Percentiles rank a stretch among this genome's conserved stretches.
phyloP scores from a whole-genome alignment of 2,113 vertebrate species.

The Caracal caracal region DNA sequence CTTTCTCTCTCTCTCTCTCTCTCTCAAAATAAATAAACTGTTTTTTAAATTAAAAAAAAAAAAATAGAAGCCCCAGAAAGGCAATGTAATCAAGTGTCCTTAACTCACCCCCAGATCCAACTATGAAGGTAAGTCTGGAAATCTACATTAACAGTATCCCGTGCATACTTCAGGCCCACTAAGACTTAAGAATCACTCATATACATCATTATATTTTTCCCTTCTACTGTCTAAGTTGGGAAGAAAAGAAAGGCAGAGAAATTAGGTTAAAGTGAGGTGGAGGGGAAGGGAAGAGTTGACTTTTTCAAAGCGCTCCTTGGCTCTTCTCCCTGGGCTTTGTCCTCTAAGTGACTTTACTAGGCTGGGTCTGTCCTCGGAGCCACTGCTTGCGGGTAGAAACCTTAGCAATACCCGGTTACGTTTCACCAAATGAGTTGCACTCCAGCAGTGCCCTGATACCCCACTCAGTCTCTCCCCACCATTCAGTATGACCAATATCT shows the following conservation, averaged over 20 bases:
- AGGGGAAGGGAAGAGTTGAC: background rate
- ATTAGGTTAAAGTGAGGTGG: background rate
- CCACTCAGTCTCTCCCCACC: background rate
- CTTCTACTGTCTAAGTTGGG: background rate
- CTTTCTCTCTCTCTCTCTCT: no score
- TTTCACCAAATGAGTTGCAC: background rate
- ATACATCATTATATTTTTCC: background rate
- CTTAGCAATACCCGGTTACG: background rate
- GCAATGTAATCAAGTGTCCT: background rate
- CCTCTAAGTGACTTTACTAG: background rate
- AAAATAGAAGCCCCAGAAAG: background rate
- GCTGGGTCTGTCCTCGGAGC: background rate
- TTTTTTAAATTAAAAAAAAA: background rate
- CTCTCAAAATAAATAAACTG: no score
- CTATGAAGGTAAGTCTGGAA: background rate
- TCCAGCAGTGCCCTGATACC: no score
- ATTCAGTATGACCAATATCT: fast-evolving
- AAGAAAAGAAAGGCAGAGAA: background rate
- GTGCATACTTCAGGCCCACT: background rate
- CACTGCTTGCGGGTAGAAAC: background rate
- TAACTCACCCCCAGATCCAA: background rate
- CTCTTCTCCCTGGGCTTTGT: background rate
- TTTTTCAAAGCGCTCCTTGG: background rate
- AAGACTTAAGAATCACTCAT: background rate
- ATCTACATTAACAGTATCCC: background rate